Evolutionary conservation across 2,888 invertebrate species (phyloP).

Genomic region (Stenchaetothrips biformis): DNA sequence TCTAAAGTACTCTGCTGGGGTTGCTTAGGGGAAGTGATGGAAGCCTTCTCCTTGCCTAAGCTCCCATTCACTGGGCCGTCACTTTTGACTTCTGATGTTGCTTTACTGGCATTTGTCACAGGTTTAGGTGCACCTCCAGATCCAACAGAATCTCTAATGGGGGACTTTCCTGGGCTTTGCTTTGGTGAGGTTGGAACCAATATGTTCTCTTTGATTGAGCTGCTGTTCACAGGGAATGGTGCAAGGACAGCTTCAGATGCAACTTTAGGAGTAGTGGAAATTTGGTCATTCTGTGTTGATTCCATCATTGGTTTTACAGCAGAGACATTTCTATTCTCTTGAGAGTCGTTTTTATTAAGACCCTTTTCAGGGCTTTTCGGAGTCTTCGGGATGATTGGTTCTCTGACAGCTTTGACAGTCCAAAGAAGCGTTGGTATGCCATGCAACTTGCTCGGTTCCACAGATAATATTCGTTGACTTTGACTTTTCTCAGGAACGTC

Average conservation of each 20-base stretch:
- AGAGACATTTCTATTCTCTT: not conserved
- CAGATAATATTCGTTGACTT: not conserved
- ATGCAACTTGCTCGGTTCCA: not conserved
- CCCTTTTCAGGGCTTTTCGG: not conserved
- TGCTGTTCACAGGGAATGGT: not conserved
- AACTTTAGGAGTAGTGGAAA: not conserved
- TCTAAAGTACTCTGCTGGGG: not conserved
- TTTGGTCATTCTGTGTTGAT: not conserved
- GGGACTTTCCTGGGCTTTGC: constrained; percentile 6
- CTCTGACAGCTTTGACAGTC: constrained; percentile 7
- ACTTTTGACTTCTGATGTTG: not conserved
- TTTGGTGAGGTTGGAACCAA: not conserved
- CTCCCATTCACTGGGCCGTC: not conserved
- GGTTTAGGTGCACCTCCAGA: not conserved
- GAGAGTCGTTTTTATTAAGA: not conserved
- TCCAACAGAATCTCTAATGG: not conserved
- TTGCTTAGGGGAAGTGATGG: not conserved
- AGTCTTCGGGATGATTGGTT: constrained; percentile 12
- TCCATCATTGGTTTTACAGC: constrained; percentile 1
- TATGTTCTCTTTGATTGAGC: constrained; percentile 1
- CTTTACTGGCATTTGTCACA: not conserved
- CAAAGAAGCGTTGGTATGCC: not conserved
- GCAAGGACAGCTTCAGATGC: not conserved
- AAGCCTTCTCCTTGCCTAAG: not conserved
- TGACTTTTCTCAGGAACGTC: not conserved